A percentile compares a stretch with the other conserved stretches of the same genome.
Conservation (phyloP, 1,140 invertebrate genomes). For the Bombus waltoni region DNA sequence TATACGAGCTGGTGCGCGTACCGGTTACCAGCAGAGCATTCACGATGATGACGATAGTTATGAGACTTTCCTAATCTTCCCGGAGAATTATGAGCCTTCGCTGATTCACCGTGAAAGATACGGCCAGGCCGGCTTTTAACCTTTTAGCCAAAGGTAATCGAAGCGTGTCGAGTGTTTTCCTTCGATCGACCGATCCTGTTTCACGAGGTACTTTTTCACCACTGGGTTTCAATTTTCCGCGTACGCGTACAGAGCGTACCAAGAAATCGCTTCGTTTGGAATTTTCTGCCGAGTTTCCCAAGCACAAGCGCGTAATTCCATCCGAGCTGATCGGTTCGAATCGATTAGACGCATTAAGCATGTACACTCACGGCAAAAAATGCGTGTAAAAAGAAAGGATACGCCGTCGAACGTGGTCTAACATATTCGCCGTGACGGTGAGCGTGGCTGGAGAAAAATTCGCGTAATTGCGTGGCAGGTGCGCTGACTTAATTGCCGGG, state of each 20-base stretch:
- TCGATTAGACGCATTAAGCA: neutral
- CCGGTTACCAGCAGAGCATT: constrained; percentile 5
- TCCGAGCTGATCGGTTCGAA: neutral
- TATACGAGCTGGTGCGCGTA: constrained; percentile 17
- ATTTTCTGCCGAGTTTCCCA: neutral
- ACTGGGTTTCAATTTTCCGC: neutral
- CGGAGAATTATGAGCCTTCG: constrained; percentile 33
- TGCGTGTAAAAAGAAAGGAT: neutral
- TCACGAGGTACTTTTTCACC: neutral
- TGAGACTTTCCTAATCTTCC: constrained; percentile 53
- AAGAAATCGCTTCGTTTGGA: neutral
- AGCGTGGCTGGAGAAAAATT: neutral
- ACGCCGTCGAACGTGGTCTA: neutral
- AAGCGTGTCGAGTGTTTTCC: neutral
- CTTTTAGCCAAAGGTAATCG: constrained; percentile 33
- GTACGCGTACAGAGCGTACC: too few species aligned
- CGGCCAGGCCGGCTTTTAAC: constrained; percentile 15
- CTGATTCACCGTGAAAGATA: constrained; percentile 27
- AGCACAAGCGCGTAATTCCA: neutral
- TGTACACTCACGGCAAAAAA: neutral
- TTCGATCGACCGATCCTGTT: constrained; percentile 24
- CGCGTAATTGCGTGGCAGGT: constrained; percentile 27
- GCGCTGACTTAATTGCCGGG: constrained; percentile 31
- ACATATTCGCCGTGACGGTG: too few species aligned
- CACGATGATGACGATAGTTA: constrained; percentile 48